Conservation (phyloP, 2,888 invertebrate species). For the Schizotus pectinicornis region DNA sequence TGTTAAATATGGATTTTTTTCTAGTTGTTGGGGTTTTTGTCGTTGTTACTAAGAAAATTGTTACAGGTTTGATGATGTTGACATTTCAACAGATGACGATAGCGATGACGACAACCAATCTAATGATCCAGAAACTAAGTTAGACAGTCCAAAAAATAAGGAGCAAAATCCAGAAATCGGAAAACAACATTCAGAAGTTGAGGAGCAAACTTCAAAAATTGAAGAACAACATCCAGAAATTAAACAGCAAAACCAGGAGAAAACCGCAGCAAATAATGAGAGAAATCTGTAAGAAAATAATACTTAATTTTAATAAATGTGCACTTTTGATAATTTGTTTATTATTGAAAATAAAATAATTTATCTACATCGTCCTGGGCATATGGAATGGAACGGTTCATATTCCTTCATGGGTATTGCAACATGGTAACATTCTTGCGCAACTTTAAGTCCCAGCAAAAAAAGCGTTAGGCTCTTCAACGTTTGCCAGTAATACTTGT, state of each 20-base stretch:
- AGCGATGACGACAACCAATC: neutral
- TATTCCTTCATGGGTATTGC: slow-evolving; percentile 35
- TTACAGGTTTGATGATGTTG: neutral
- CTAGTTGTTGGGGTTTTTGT: no score
- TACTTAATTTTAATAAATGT: neutral
- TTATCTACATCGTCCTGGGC: neutral
- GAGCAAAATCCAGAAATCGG: neutral
- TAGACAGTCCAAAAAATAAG: neutral
- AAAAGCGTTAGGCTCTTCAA: slow-evolving; percentile 35
- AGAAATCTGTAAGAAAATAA: no score
- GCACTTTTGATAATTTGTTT: slow-evolving; percentile 3
- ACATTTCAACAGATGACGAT: neutral
- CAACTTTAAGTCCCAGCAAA: slow-evolving; percentile 38
- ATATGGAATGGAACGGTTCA: slow-evolving; percentile 27
- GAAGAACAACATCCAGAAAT: neutral
- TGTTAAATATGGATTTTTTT: no score
- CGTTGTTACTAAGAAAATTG: neutral
- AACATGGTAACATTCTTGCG: slow-evolving; percentile 37
- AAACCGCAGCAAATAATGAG: no score
- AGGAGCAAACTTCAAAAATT: neutral
- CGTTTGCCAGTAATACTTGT: slow-evolving; percentile 32
- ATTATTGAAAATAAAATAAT: neutral
- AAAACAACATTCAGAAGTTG: neutral
- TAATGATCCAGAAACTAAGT: neutral
- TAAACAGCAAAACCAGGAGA: neutral